Conservation (phyloP, 2,888 invertebrate genomes). For the Drosophila neoperkinsi region DNA sequence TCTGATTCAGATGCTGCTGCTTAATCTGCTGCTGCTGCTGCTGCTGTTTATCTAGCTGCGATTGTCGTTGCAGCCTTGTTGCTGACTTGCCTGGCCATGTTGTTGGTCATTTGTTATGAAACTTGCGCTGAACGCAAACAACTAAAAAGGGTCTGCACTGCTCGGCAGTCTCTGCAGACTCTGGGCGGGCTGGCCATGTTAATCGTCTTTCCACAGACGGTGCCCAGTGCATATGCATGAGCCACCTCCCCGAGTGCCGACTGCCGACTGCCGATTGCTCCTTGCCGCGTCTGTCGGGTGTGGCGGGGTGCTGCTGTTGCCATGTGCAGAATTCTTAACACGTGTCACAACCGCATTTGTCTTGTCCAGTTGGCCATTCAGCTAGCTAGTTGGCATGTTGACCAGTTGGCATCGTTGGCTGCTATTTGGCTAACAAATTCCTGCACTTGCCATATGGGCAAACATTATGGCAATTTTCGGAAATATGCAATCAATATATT, state of each 20-base stretch:
- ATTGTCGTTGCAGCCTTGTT: slow-evolving; percentile 57
- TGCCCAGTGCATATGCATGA: slow-evolving; percentile 71
- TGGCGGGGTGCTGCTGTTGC: slow-evolving; percentile 58
- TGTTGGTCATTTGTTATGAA: slow-evolving; percentile 80
- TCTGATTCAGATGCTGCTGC: slow-evolving; percentile 28
- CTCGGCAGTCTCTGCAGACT: slow-evolving; percentile 9
- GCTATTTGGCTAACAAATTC: slow-evolving; percentile 35
- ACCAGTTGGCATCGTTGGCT: slow-evolving; percentile 14
- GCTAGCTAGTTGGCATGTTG: slow-evolving; percentile 5
- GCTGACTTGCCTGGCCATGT: slow-evolving; percentile 63
- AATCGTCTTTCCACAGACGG: slow-evolving; percentile 25
- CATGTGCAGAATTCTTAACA: slow-evolving; percentile 77
- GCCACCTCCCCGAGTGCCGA: slow-evolving; percentile 4
- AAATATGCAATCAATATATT: slow-evolving; percentile 36
- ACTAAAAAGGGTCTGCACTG: slow-evolving; percentile 60
- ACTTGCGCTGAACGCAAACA: slow-evolving; percentile 50
- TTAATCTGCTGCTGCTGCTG: slow-evolving; percentile 20
- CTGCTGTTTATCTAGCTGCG: slow-evolving; percentile 68
- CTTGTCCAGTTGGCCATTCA: slow-evolving; percentile 42
- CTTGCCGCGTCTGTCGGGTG: background rate
- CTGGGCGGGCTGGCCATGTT: slow-evolving; percentile 49
- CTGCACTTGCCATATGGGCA: slow-evolving; percentile 17
- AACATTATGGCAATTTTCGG: slow-evolving; percentile 23
- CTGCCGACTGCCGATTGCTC: background rate
- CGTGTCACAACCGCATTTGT: slow-evolving; percentile 72